These are phyloP conservation scores for Tapirus terrestris DNA, from an alignment of 2,113 vertebrate genomes.

Conservation along the genomic window DNA sequence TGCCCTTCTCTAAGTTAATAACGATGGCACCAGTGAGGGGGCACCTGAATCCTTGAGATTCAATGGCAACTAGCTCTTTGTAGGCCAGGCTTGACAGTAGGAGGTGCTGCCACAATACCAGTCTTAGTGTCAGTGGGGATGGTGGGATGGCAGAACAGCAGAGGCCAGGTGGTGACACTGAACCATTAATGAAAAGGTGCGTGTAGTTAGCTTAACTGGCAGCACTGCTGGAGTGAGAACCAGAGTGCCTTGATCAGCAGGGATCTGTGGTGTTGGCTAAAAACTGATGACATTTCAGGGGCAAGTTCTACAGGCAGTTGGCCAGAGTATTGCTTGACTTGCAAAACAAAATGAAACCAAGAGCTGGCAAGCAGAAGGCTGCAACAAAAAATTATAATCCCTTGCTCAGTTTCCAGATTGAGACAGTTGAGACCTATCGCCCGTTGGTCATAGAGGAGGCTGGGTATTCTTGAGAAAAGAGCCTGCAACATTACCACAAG, in stretches of 20 bases:
- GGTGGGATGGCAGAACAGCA: too few relatives aligned
- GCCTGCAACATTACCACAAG: not conserved
- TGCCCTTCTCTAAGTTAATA: too few relatives aligned
- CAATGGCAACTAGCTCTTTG: not conserved
- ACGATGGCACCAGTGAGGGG: not conserved
- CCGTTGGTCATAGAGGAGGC: not conserved
- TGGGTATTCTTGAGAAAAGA: not conserved
- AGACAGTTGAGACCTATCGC: not conserved
- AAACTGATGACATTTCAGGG: not conserved
- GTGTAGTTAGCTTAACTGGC: not conserved
- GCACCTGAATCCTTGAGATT: not conserved
- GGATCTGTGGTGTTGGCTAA: not conserved
- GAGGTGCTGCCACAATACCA: not conserved
- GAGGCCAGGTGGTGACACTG: not conserved
- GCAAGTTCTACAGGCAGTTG: not conserved
- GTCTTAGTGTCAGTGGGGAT: not conserved
- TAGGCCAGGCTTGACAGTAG: not conserved
- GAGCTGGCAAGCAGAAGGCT: not conserved
- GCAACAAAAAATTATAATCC: not conserved
- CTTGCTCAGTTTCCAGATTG: not conserved
- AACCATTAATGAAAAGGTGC: not conserved
- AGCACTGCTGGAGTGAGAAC: not conserved
- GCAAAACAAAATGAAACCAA: not conserved
- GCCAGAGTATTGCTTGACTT: not conserved
- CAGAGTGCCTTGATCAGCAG: not conserved